These are phyloP conservation scores for Taenioides sp. DNA, from an alignment of 2,797 vertebrate genomes.

Conservation along the genomic window DNA sequence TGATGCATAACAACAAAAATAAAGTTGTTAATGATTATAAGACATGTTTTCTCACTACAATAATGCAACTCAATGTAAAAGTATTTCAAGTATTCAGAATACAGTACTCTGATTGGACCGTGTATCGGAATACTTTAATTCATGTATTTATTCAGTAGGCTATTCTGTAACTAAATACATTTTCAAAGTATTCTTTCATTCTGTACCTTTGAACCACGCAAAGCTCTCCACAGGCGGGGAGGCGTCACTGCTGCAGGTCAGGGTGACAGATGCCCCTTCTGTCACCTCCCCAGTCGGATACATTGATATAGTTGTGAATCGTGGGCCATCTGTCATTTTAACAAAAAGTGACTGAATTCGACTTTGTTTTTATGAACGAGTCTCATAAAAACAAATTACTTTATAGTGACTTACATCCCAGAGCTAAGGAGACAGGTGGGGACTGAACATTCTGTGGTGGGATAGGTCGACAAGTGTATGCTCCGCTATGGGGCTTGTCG, in stretches of 20 bases:
- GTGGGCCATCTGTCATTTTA: slow-evolving; percentile 65
- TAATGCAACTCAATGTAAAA: too few species aligned
- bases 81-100: too few species aligned
- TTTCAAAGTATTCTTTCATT: too few species aligned
- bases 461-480: slow-evolving; percentile 76
- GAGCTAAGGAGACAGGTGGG: slow-evolving; percentile 57
- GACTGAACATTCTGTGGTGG: slow-evolving; percentile 79
- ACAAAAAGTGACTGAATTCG: not conserved
- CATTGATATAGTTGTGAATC: slow-evolving; percentile 63
- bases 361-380: not conserved
- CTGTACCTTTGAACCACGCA: slow-evolving; percentile 78
- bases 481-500: slow-evolving; percentile 68
- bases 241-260: slow-evolving; percentile 77
- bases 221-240: slow-evolving; percentile 79
- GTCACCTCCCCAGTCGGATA: slow-evolving; percentile 56
- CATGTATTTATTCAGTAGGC: too few species aligned
- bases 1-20: too few species aligned
- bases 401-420: slow-evolving; percentile 72
- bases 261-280: slow-evolving; percentile 70
- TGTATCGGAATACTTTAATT: too few species aligned
- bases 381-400: not conserved
- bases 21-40: too few species aligned
- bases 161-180: too few species aligned
- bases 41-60: too few species aligned
- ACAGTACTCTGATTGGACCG: too few species aligned